A percentile compares a stretch with the other conserved stretches of the same genome.
phyloP scores from a whole-genome alignment of 2,888 invertebrate species.

The Dicranocentrus wangi region DNA sequence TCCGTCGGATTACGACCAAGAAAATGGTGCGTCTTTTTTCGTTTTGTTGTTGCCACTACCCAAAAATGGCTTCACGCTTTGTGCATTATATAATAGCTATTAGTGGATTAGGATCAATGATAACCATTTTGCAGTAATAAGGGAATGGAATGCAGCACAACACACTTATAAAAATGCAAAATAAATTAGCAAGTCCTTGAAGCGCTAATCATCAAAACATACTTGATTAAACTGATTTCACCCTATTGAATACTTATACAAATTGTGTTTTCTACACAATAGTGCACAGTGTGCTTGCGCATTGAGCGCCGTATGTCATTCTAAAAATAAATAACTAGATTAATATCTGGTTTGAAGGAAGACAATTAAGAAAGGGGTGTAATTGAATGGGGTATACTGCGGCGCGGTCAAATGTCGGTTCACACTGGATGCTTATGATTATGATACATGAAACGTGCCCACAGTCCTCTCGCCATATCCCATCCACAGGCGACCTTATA shows the following conservation, averaged over 20 bases:
- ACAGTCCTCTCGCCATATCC: too few relatives aligned
- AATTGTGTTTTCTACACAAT: too few relatives aligned
- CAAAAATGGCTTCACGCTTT: conserved; percentile 28
- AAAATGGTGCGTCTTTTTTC: not conserved
- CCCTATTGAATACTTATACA: too few relatives aligned
- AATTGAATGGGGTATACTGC: too few relatives aligned
- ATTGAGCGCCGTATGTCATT: not conserved
- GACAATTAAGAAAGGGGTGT: too few relatives aligned
- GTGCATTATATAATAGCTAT: conserved; percentile 6
- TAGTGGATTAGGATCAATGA: conserved; percentile 12
- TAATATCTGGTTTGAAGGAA: not conserved
- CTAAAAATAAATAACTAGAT: not conserved
- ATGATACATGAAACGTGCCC: too few relatives aligned
- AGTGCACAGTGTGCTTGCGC: too few relatives aligned
- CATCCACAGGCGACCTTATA: not conserved
- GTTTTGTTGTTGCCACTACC: not conserved
- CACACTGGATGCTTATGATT: conserved; percentile 3
- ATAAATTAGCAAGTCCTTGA: not conserved
- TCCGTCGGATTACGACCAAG: not conserved
- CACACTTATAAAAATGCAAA: not conserved
- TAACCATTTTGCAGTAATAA: not conserved
- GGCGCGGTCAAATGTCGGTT: not conserved
- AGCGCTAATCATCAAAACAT: not conserved
- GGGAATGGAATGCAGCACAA: not conserved
- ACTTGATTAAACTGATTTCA: not conserved